Conservation (phyloP, 2,113 vertebrate genomes). For the Poeciliopsis retropinna region DNA sequence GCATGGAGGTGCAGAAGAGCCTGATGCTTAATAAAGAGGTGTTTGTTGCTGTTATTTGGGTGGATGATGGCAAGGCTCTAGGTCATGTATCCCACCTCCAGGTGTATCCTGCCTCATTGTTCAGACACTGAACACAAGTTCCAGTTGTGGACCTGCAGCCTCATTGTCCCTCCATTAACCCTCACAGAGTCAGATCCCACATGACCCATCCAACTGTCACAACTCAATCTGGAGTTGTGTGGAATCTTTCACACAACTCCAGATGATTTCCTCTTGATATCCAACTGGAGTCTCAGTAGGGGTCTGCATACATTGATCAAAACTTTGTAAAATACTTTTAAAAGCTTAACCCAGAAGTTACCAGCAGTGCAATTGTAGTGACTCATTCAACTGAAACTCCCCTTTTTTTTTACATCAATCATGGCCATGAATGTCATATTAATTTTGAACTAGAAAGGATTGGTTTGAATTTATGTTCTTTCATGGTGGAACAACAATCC, state of each 20-base stretch:
- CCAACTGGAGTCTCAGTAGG: too few relatives aligned
- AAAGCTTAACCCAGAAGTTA: too few relatives aligned
- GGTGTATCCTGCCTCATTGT: slow-evolving; percentile 81
- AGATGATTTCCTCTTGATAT: too few relatives aligned
- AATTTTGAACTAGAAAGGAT: too few relatives aligned
- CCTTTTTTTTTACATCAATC: too few relatives aligned
- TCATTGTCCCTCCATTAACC: slow-evolving; percentile 35
- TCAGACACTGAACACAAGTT: slow-evolving; percentile 68
- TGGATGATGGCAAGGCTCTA: slow-evolving; percentile 38
- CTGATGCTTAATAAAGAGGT: background rate
- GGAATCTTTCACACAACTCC: background rate
- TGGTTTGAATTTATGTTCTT: too few relatives aligned
- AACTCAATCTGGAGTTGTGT: background rate
- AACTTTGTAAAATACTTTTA: too few relatives aligned
- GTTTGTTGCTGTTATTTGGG: slow-evolving; percentile 21
- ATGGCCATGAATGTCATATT: too few relatives aligned
- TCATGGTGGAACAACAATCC: too few relatives aligned
- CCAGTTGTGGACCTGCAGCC: slow-evolving; percentile 37
- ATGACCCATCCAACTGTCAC: background rate
- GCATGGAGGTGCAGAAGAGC: background rate
- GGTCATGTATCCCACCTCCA: slow-evolving; percentile 60
- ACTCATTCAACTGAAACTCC: too few relatives aligned
- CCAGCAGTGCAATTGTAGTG: too few relatives aligned
- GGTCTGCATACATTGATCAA: too few relatives aligned
- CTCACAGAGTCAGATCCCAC: slow-evolving; percentile 7